Evolutionary conservation across 2,113 vertebrate species (phyloP).

Genomic region (Brevimyrus niger): DNA sequence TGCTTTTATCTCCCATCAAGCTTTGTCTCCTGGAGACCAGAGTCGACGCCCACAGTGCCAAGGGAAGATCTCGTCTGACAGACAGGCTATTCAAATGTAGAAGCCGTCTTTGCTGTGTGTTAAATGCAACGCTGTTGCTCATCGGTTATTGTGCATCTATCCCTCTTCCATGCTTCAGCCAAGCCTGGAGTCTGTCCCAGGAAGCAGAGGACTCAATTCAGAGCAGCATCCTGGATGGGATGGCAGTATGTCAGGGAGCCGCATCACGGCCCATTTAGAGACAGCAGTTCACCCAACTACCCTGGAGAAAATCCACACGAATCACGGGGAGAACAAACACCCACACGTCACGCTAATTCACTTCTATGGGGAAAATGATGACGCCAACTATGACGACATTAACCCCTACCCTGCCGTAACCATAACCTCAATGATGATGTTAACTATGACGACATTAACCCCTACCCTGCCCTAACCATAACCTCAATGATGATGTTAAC

Average conservation of each 20-base stretch:
- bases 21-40: slow-evolving; percentile 40
- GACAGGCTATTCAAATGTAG: neutral
- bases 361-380: too few species aligned
- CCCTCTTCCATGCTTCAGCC: neutral
- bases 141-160: neutral
- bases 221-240: neutral
- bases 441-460: too few species aligned
- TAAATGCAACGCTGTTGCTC: neutral
- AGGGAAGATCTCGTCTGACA: neutral
- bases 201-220: neutral
- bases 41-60: neutral
- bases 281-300: neutral
- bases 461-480: too few species aligned
- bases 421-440: too few species aligned
- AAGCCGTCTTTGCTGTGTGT: neutral
- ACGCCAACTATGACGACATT: too few species aligned
- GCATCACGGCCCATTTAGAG: neutral
- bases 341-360: too few species aligned
- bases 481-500: too few species aligned
- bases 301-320: neutral
- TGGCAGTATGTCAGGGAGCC: neutral
- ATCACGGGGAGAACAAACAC: neutral
- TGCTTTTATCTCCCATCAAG: slow-evolving; percentile 33
- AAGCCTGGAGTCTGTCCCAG: neutral
- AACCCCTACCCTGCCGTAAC: too few species aligned